Evolutionary conservation across 1,140 invertebrate species (phyloP).

Genomic region (Achroia grisella): DNA sequence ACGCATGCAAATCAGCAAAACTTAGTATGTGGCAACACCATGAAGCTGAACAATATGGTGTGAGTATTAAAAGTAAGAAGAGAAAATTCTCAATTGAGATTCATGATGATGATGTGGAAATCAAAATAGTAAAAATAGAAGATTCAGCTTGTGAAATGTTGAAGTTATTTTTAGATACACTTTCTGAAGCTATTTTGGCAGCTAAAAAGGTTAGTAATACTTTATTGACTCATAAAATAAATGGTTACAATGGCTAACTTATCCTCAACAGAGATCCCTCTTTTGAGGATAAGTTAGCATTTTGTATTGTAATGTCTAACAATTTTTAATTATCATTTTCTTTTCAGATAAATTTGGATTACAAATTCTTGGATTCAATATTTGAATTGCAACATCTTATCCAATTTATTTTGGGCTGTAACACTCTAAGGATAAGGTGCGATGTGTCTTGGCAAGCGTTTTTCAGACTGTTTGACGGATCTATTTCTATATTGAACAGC

Average conservation of each 20-base stretch:
- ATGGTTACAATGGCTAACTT: too few species aligned
- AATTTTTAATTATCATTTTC: background rate
- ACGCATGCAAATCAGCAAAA: conserved; percentile 37
- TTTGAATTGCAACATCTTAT: conserved; percentile 45
- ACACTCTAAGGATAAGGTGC: conserved; percentile 16
- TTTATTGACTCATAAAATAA: background rate
- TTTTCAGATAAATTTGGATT: conserved; percentile 47
- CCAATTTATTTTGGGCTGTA: conserved; percentile 31
- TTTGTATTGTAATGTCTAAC: too few species aligned
- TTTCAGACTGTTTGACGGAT: conserved; percentile 37
- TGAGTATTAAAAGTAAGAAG: conserved; percentile 11
- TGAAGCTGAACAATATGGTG: conserved; percentile 14
- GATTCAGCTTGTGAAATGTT: conserved; percentile 46
- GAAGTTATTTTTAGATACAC: conserved; percentile 37
- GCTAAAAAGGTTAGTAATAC: conserved; percentile 46
- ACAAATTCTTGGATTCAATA: conserved; percentile 49
- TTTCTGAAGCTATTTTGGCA: conserved; percentile 48
- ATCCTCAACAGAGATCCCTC: too few species aligned
- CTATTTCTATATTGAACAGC: conserved; percentile 38
- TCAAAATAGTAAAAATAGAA: conserved; percentile 31
- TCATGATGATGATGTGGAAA: conserved; percentile 11
- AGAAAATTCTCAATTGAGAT: conserved; percentile 9
- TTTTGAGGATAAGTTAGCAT: too few species aligned
- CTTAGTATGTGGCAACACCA: conserved; percentile 51
- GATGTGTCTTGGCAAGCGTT: conserved; percentile 39